Evolutionary conservation across 1,140 invertebrate genomes (phyloP).

Genomic region (Chlorops oryzae): DNA sequence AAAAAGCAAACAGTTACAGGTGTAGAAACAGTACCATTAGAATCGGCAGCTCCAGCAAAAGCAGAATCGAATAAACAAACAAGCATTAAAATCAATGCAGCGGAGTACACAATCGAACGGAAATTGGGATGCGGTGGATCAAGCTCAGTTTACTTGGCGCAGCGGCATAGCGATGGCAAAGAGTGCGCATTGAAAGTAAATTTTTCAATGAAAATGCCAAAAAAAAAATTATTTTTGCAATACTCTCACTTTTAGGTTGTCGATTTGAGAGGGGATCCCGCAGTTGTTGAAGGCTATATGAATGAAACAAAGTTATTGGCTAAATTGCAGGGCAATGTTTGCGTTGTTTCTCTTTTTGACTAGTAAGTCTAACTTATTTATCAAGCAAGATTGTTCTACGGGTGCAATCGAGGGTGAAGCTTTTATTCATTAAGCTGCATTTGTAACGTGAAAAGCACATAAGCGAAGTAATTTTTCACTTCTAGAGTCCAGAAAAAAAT

Average conservation of each 20-base stretch:
- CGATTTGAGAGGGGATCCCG: constrained; percentile 65
- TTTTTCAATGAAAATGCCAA: neutral
- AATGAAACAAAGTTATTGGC: constrained; percentile 87
- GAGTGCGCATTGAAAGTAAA: constrained; percentile 26
- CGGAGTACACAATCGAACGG: constrained; percentile 32
- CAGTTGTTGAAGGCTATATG: constrained; percentile 69
- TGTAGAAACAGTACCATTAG: neutral
- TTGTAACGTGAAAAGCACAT: too few relatives aligned
- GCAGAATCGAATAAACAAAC: constrained; percentile 13
- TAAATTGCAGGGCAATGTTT: constrained; percentile 72
- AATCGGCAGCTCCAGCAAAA: neutral
- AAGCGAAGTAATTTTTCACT: too few relatives aligned
- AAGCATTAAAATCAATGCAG: constrained; percentile 32
- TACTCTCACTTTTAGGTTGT: constrained; percentile 47
- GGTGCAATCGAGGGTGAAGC: too few relatives aligned
- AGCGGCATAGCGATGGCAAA: constrained; percentile 23
- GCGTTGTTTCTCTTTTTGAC: constrained; percentile 80
- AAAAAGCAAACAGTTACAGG: neutral
- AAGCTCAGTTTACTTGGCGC: constrained; percentile 38
- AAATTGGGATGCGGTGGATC: constrained; percentile 43
- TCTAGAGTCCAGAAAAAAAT: too few relatives aligned
- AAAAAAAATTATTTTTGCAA: neutral
- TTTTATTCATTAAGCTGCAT: too few relatives aligned
- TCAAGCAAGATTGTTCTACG: neutral
- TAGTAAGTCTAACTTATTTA: constrained; percentile 64